Percentiles rank a stretch among this genome's conserved stretches.
Conservation (phyloP, 2,113 vertebrate species). For the Nesoenas mayeri region DNA sequence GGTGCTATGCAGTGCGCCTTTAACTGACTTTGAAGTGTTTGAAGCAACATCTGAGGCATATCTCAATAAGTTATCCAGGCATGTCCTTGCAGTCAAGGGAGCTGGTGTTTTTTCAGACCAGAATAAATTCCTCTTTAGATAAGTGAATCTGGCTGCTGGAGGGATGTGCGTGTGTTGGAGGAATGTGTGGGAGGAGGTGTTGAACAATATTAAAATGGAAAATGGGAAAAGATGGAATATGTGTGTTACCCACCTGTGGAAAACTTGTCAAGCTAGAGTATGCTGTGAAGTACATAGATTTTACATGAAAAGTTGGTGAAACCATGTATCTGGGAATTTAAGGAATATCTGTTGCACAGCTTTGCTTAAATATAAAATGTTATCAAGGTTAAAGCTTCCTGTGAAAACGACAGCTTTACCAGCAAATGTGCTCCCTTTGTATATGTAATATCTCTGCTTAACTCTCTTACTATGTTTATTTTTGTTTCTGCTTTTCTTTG, state of each 20-base stretch:
- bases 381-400: background rate
- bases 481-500: background rate
- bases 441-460: background rate
- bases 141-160: background rate
- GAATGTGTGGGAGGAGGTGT: background rate
- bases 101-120: conserved; percentile 1
- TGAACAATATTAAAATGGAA: background rate
- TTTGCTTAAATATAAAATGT: background rate
- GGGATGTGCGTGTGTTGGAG: background rate
- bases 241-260: background rate
- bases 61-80: background rate
- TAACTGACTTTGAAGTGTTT: background rate
- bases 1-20: background rate
- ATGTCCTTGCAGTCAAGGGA: background rate
- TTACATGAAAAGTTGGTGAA: background rate
- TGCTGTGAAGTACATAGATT: background rate
- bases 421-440: background rate
- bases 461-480: background rate
- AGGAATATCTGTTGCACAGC: background rate
- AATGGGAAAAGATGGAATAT: background rate
- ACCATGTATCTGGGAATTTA: background rate
- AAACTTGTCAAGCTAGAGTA: background rate
- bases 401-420: background rate
- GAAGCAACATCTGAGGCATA: background rate
- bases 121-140: conserved; percentile 16